These are phyloP conservation scores for Styela clava DNA, from an alignment of 23 tunicate genomes.

Conservation along the genomic window DNA sequence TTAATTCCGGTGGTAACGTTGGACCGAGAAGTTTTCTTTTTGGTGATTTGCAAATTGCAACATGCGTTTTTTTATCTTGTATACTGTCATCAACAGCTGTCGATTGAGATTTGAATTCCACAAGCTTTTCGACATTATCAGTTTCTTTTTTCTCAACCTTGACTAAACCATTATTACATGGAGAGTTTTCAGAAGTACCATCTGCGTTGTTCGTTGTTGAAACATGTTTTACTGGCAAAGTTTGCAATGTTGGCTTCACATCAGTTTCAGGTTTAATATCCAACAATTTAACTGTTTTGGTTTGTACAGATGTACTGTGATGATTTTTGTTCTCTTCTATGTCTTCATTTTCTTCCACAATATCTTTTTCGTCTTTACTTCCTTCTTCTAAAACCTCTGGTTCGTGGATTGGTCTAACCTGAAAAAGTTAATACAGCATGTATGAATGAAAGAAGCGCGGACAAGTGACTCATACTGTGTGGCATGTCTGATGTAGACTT, in stretches of 20 bases:
- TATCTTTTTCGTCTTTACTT: constrained; percentile 8
- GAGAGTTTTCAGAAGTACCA: not conserved
- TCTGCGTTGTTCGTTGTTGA: not conserved
- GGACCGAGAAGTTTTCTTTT: constrained; percentile 45
- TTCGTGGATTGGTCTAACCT: not conserved
- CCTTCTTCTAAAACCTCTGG: constrained; percentile 17
- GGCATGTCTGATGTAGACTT: no score
- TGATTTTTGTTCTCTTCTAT: constrained; percentile 10
- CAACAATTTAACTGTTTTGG: constrained; percentile 6
- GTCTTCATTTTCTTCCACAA: constrained; percentile 40
- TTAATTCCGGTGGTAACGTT: constrained; percentile 39
- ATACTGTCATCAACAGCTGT: not conserved
- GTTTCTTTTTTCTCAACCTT: not conserved
- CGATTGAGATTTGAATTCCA: not conserved
- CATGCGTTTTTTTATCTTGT: not conserved
- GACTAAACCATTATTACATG: not conserved
- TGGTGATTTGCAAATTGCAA: not conserved
- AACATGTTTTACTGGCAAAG: not conserved
- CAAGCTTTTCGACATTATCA: not conserved
- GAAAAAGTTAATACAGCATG: not conserved
- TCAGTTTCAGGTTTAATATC: not conserved
- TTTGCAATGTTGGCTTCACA: not conserved
- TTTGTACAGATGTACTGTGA: not conserved
- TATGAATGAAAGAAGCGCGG: not conserved
- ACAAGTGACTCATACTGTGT: no score